phyloP scores from a whole-genome alignment of 1,140 invertebrate species.

The Ostrea denselamellosa region DNA sequence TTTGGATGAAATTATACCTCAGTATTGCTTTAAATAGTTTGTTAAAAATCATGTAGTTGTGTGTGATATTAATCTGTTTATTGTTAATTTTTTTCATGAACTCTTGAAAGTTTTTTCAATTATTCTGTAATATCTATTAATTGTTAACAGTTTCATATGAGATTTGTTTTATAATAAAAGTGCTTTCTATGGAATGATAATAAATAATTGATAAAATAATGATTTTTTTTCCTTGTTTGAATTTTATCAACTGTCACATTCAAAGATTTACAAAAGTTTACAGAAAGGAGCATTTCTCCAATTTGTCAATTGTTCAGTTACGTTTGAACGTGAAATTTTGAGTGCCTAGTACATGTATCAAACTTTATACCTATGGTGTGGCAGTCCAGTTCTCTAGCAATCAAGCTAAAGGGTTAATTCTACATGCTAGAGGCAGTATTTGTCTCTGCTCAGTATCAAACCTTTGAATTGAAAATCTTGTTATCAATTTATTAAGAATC shows the following conservation, averaged over 20 bases:
- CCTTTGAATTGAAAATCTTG: too few species aligned
- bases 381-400: too few species aligned
- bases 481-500: too few species aligned
- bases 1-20: not conserved
- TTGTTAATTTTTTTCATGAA: not conserved
- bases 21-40: constrained; percentile 2
- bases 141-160: not conserved
- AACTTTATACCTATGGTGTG: too few species aligned
- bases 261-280: too few species aligned
- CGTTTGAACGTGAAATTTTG: too few species aligned
- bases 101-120: not conserved
- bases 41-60: not conserved
- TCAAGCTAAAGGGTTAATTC: too few species aligned
- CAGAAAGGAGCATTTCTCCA: too few species aligned
- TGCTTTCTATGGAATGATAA: constrained; percentile 23
- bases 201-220: not conserved
- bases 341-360: too few species aligned
- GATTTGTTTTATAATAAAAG: constrained; percentile 19
- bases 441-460: too few species aligned
- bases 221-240: not conserved
- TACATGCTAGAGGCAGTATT: too few species aligned
- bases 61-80: constrained; percentile 10
- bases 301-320: too few species aligned
- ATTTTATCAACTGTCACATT: not conserved
- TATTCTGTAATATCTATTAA: not conserved